Conservation (phyloP, 2,113 vertebrate genomes). For the Mus spicilegus region DNA sequence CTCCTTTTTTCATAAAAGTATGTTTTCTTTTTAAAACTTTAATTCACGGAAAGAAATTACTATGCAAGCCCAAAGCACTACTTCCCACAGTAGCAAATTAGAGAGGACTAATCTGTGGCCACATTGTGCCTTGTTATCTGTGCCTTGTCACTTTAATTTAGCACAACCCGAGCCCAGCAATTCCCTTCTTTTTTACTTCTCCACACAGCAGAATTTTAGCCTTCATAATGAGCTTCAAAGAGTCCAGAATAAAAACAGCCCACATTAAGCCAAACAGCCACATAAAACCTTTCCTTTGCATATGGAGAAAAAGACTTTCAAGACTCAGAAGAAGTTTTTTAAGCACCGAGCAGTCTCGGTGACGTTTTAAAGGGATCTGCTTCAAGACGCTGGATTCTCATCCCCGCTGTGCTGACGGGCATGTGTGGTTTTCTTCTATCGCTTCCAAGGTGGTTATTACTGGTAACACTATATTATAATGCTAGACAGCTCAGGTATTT, state of each 20-base stretch:
- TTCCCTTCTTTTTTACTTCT: constrained; percentile 67
- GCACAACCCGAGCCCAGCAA: constrained; percentile 69
- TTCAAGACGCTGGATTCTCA: not conserved
- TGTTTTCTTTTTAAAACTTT: constrained; percentile 62
- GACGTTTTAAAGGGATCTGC: constrained; percentile 43
- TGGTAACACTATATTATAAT: not conserved
- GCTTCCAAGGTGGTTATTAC: not conserved
- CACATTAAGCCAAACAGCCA: constrained; percentile 71
- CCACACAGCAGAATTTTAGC: constrained; percentile 67
- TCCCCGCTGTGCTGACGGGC: not conserved
- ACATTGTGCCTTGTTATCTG: constrained; percentile 80
- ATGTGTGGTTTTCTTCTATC: not conserved
- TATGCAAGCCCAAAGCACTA: constrained; percentile 69
- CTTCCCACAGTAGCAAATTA: constrained; percentile 83
- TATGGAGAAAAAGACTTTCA: constrained; percentile 34
- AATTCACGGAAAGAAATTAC: constrained; percentile 73
- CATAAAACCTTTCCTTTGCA: constrained; percentile 49
- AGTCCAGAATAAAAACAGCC: constrained; percentile 71
- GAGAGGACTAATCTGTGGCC: constrained; percentile 83
- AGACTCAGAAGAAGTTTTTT: constrained; percentile 25
- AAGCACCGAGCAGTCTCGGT: not conserved
- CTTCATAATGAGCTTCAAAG: constrained; percentile 55
- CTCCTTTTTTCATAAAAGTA: constrained; percentile 50
- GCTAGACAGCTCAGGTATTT: not conserved
- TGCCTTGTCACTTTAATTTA: constrained; percentile 78